A percentile compares a stretch with the other conserved stretches of the same genome.
phyloP scores from a whole-genome alignment of 2,888 invertebrate genomes.

The Scaptomyza reducta region DNA sequence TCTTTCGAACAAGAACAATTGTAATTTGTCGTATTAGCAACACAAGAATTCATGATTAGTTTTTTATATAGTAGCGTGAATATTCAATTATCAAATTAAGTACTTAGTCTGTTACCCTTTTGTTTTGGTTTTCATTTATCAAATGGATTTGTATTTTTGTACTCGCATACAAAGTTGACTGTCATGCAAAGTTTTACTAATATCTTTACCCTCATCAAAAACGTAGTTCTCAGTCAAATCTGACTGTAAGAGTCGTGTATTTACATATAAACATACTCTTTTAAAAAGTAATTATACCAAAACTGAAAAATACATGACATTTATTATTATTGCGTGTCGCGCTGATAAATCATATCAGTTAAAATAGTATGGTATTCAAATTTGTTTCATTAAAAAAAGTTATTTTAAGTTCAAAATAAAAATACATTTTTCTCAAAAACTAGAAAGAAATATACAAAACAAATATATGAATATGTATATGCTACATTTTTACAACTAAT shows the following conservation, averaged over 20 bases:
- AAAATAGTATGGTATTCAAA: constrained; percentile 44
- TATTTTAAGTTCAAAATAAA: background rate
- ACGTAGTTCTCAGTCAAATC: constrained; percentile 59
- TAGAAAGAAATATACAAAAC: constrained; percentile 13
- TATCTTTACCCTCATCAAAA: constrained; percentile 54
- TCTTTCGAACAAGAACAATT: constrained; percentile 1
- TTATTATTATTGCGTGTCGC: constrained; percentile 35
- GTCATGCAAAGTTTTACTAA: constrained; percentile 62
- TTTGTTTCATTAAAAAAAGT: constrained; percentile 9
- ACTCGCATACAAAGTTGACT: constrained; percentile 54
- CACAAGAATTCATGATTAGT: constrained; percentile 30
- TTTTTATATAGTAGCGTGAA: constrained; percentile 29
- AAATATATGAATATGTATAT: constrained; percentile 13
- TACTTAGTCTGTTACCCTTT: constrained; percentile 79
- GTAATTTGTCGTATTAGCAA: constrained; percentile 19
- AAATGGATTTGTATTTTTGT: constrained; percentile 57
- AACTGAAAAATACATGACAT: constrained; percentile 39
- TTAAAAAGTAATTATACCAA: constrained; percentile 42
- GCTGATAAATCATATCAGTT: constrained; percentile 53
- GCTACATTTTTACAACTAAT: background rate
- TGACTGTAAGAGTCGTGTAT: constrained; percentile 36
- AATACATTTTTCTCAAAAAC: constrained; percentile 14
- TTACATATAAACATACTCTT: constrained; percentile 37
- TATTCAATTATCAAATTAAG: constrained; percentile 46
- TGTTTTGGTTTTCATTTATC: constrained; percentile 55